These are phyloP conservation scores for Himalopsyche japonica DNA, from an alignment of 2,888 invertebrate species.

Conservation along the genomic window DNA sequence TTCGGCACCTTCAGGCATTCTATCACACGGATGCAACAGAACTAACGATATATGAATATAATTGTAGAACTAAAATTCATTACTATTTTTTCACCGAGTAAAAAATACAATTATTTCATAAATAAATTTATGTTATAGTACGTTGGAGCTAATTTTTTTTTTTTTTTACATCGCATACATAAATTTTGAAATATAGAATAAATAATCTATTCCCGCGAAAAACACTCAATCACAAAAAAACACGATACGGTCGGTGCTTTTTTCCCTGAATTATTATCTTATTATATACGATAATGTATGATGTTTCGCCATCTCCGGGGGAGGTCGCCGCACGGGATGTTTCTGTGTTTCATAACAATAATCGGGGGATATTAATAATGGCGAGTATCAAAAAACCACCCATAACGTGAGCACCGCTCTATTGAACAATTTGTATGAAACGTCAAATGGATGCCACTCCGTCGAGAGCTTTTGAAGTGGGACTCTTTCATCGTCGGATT, in stretches of 20 bases:
- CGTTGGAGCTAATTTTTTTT: too few species aligned
- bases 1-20: too few species aligned
- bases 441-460: constrained; percentile 36
- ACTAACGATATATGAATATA: too few species aligned
- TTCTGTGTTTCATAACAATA: neutral
- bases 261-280: constrained; percentile 36
- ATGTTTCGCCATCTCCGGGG: constrained; percentile 36
- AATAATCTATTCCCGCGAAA: neutral
- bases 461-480: constrained; percentile 26
- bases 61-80: too few species aligned
- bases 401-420: constrained; percentile 23
- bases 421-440: constrained; percentile 8
- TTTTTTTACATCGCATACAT: too few species aligned
- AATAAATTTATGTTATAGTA: too few species aligned
- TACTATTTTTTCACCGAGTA: too few species aligned
- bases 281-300: constrained; percentile 34
- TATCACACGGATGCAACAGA: too few species aligned
- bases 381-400: constrained; percentile 34
- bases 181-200: neutral
- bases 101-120: too few species aligned
- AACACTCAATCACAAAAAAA: constrained; percentile 10
- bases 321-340: constrained; percentile 25
- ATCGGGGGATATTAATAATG: constrained; percentile 17
- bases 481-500: constrained; percentile 32
- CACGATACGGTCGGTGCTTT: constrained; percentile 25